Percentiles rank a stretch among this genome's conserved stretches.
Conservation (phyloP, 2,888 invertebrate species). For the Salticus scenicus region DNA sequence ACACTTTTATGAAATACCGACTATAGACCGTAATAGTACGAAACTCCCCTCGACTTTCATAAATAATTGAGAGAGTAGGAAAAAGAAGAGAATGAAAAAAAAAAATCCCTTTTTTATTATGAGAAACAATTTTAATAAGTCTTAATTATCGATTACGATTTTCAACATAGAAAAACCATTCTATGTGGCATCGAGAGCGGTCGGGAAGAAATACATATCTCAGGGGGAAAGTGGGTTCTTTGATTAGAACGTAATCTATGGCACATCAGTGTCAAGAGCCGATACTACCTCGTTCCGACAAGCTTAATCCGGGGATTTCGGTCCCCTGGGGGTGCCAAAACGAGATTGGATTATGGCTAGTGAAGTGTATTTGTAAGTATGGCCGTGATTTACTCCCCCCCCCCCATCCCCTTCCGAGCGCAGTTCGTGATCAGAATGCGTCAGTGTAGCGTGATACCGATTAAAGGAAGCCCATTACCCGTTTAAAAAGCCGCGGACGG, state of each 20-base stretch:
- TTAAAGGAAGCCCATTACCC: background rate
- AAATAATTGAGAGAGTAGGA: too few relatives aligned
- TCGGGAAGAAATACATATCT: conserved; percentile 6
- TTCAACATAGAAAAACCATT: background rate
- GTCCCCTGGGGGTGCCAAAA: conserved; percentile 57
- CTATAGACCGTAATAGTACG: too few relatives aligned
- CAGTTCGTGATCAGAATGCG: conserved; percentile 29
- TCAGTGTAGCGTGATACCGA: conserved; percentile 19
- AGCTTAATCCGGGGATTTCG: conserved; percentile 52
- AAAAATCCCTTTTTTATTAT: background rate
- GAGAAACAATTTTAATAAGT: background rate
- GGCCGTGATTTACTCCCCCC: background rate
- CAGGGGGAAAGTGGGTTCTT: conserved; percentile 11
- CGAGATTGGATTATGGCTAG: conserved; percentile 61
- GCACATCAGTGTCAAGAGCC: conserved; percentile 55
- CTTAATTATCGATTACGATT: background rate
- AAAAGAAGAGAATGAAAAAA: too few relatives aligned
- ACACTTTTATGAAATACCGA: too few relatives aligned
- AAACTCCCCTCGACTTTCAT: too few relatives aligned
- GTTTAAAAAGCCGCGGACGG: background rate
- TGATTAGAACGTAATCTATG: conserved; percentile 60
- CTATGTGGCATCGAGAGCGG: too few relatives aligned
- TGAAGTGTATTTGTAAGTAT: conserved; percentile 26
- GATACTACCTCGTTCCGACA: conserved; percentile 54
- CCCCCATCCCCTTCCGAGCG: background rate